Evolutionary conservation across 2,113 vertebrate genomes (phyloP), one percentile per base, ranked within the genome.

Genomic region (Ageneiosus marmoratus): DNA sequence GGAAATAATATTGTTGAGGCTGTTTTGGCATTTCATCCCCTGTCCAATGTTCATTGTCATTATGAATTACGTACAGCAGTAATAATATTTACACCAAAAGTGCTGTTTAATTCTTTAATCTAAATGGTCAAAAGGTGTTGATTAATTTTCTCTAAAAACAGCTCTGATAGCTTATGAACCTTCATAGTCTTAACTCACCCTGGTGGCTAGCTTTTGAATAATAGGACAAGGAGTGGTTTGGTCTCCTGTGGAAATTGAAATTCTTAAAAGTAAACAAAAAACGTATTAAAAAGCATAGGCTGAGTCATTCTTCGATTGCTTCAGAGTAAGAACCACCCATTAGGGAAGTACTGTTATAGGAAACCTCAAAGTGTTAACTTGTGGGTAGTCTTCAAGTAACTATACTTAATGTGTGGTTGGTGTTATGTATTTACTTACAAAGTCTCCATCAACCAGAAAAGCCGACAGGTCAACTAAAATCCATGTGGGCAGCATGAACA

Each of bases 401-500:
- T 48, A 48, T 73, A 9, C 2, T 9, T 18, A 29, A 55, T 53
- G 15, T 32, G 27, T 22, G n/a, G 1, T 22, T 53, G 5, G 34
- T 32, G 1, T 51, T 2, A 22, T 34, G 48, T n/a, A 44, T 63
- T 83, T 84, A 82, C 97, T 95, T 88, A 99, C 98, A 94, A 97
- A 87, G 87, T 98, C 96, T 32, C 95, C 96, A 79, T 97, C 95
- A 1, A 99, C 95, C 32, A 99, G 92, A 91, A 99, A 99, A 29
- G 96, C 90, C 0, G 98, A 97, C 34, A 99, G 95, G 88, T 99
- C 98, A 15, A 99, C 95, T 84, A 99, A 91, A 32, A 99, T 94
- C 98, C 98, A 99, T 0, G 98, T 99, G 27, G 98, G 98, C 85
- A 99, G 93, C 97, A 99, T 99, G 91, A 99, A 99, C 88, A 99